Percentiles rank a stretch among this genome's conserved stretches.
These are phyloP conservation scores for Torymus aiolomorphi DNA, from an alignment of 2,888 invertebrate species.

Conservation along the genomic window DNA sequence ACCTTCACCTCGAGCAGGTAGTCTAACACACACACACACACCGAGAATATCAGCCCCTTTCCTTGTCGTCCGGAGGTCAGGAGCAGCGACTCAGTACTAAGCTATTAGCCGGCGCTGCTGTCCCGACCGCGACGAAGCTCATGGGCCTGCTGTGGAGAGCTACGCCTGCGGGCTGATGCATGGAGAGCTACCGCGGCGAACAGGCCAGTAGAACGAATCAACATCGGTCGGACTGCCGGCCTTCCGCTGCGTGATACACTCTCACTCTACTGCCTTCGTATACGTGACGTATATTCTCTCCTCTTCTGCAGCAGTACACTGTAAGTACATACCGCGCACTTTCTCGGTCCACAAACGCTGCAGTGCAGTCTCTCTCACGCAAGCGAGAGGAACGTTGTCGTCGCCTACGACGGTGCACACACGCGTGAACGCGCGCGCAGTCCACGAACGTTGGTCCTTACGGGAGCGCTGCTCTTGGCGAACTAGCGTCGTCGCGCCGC, in stretches of 20 bases:
- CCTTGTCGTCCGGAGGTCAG: constrained; percentile 8
- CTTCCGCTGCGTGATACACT: neutral
- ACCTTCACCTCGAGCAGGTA: neutral
- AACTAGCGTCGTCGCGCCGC: constrained; percentile 69
- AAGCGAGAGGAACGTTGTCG: too few species aligned
- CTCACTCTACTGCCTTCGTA: neutral
- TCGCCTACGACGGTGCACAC: neutral
- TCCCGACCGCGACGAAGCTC: neutral
- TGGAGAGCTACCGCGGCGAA: constrained; percentile 17
- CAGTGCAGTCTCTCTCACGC: too few species aligned
- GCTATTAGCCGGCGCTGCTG: constrained; percentile 12
- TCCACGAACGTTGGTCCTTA: constrained; percentile 60
- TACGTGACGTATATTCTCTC: too few species aligned
- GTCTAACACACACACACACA: neutral
- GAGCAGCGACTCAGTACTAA: neutral
- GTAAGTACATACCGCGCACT: too few species aligned
- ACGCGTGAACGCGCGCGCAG: constrained; percentile 11
- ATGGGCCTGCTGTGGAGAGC: constrained; percentile 7
- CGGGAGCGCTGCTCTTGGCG: constrained; percentile 70
- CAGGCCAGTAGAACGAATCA: constrained; percentile 41
- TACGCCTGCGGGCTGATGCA: constrained; percentile 21
- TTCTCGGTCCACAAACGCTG: too few species aligned
- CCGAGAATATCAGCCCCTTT: neutral
- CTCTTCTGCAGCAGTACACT: too few species aligned
- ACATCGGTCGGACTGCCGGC: constrained; percentile 28